Conservation (phyloP, 2,113 vertebrate species). For the Urocitellus parryii region DNA sequence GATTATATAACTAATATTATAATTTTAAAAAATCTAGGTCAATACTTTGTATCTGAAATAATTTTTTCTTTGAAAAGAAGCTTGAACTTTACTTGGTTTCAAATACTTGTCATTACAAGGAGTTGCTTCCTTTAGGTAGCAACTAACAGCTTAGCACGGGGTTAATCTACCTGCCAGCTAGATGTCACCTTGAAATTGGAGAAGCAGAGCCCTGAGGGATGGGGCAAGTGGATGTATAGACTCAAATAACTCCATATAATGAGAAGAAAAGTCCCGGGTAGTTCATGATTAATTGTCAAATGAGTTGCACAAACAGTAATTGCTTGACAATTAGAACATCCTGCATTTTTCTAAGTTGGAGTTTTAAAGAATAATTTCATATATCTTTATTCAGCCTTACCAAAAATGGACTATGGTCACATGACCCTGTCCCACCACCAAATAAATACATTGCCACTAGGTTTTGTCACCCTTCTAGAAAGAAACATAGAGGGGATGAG, state of each 20-base stretch:
- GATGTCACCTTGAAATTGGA: constrained; percentile 56
- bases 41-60: background rate
- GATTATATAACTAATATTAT: background rate
- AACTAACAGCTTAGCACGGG: constrained; percentile 1
- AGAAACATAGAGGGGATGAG: background rate
- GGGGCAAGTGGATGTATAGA: constrained; percentile 3
- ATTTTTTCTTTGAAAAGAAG: constrained; percentile 10
- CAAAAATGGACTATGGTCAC: background rate
- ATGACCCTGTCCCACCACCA: background rate
- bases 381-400: background rate
- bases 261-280: constrained; percentile 47
- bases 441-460: background rate
- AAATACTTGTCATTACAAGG: constrained; percentile 3
- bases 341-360: background rate
- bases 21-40: constrained; percentile 8
- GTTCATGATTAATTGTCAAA: constrained; percentile 50
- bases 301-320: constrained; percentile 25
- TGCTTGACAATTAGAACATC: constrained; percentile 23
- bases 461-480: background rate
- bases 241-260: constrained; percentile 62
- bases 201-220: background rate
- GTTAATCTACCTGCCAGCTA: constrained; percentile 46
- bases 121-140: background rate
- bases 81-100: background rate
- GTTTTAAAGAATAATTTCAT: constrained; percentile 14